phyloP scores from a whole-genome alignment of 2,113 vertebrate species.

The Opisthocomus hoazin region DNA sequence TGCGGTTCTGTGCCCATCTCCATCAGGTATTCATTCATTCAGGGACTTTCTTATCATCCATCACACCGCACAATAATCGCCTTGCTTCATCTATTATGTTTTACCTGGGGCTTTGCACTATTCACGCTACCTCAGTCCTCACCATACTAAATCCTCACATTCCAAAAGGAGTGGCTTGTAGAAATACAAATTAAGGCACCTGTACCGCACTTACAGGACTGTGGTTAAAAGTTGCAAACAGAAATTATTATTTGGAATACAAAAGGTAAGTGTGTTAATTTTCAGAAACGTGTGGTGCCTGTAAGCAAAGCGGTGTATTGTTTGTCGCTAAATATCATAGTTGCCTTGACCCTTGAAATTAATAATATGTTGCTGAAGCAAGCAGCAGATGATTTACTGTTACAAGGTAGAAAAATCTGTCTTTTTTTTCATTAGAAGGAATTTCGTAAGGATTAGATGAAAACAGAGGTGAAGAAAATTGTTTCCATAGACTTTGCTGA shows the following conservation, averaged over 20 bases:
- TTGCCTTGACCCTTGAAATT: not conserved
- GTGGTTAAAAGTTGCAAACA: not conserved
- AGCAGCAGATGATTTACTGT: not conserved
- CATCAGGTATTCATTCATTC: not conserved
- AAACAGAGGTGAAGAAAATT: not conserved
- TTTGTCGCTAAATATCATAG: not conserved
- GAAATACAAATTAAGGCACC: not conserved
- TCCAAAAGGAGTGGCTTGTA: not conserved
- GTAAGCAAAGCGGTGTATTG: not conserved
- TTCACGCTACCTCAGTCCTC: not conserved
- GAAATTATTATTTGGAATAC: not conserved
- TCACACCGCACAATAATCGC: not conserved
- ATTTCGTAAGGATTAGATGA: not conserved
- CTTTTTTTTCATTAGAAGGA: not conserved
- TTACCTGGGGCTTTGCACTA: not conserved
- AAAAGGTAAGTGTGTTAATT: not conserved
- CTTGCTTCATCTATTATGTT: accelerated
- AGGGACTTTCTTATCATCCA: not conserved
- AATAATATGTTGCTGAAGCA: not conserved
- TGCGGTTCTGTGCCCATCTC: not conserved
- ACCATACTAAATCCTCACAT: not conserved
- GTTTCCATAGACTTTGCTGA: not conserved
- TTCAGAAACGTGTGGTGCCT: not conserved
- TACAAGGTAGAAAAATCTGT: not conserved
- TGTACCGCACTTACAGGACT: not conserved